phyloP scores from a whole-genome alignment of 2,797 vertebrate genomes.

The Lates japonicus region DNA sequence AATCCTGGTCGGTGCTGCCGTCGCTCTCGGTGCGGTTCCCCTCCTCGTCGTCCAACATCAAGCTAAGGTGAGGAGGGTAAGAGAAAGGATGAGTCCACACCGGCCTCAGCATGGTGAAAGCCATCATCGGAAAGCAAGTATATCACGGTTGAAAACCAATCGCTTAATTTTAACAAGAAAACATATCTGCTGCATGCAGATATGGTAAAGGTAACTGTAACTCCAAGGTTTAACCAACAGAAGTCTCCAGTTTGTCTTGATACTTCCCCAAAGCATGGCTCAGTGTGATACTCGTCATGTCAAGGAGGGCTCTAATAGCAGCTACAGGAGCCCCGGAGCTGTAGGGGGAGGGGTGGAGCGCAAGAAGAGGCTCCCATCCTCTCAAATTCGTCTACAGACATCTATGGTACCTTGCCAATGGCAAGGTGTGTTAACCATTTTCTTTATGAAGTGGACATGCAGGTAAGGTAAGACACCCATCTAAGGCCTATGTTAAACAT shows the following conservation, averaged over 20 bases:
- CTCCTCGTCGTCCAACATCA: conserved; percentile 88
- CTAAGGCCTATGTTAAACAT: too few relatives aligned
- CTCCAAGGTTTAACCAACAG: conserved; percentile 8
- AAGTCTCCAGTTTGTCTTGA: conserved; percentile 13
- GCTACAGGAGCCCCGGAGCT: conserved; percentile 28
- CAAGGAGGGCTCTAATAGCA: conserved; percentile 64
- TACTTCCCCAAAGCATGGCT: conserved; percentile 43
- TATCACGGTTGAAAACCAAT: background rate
- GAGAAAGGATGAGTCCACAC: conserved; percentile 88
- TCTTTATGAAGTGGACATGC: too few relatives aligned
- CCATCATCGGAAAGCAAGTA: conserved; percentile 73
- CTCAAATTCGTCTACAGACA: conserved; percentile 40
- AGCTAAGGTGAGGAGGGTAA: conserved; percentile 84
- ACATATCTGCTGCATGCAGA: conserved; percentile 27
- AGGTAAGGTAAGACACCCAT: too few relatives aligned
- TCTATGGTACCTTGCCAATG: background rate
- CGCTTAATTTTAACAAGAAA: conserved; percentile 3
- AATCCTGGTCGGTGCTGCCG: conserved; percentile 89
- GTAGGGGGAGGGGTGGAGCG: conserved; percentile 50
- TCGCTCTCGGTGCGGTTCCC: conserved; percentile 89
- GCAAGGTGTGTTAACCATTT: background rate
- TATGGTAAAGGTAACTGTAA: conserved; percentile 23
- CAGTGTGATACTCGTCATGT: conserved; percentile 21
- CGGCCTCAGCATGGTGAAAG: conserved; percentile 91
- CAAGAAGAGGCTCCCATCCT: conserved; percentile 12